Evolutionary conservation across 1,140 invertebrate genomes (phyloP).

Genomic region (Polypedilum vanderplanki): DNA sequence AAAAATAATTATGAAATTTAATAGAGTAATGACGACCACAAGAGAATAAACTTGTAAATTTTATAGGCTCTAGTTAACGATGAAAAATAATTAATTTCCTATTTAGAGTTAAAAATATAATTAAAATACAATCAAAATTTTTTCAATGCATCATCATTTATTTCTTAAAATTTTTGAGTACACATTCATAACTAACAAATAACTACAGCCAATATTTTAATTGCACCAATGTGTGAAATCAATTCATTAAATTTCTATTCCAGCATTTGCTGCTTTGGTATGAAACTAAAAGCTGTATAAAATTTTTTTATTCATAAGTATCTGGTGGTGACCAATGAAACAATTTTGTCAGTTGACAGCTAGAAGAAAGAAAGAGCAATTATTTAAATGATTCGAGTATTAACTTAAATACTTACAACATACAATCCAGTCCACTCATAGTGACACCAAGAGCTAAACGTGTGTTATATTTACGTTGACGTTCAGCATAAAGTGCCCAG

Average conservation of each 20-base stretch:
- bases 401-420: neutral
- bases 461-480: slow-evolving; percentile 60
- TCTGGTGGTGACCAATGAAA: neutral
- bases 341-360: neutral
- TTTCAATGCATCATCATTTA: too few relatives aligned
- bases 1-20: too few relatives aligned
- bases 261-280: neutral
- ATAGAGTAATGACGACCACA: too few relatives aligned
- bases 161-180: too few relatives aligned
- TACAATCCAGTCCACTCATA: neutral
- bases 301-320: slow-evolving; percentile 6
- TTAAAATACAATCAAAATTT: too few relatives aligned
- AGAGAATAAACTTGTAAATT: too few relatives aligned
- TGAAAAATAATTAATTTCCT: too few relatives aligned
- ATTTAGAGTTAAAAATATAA: too few relatives aligned
- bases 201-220: neutral
- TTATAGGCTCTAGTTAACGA: too few relatives aligned
- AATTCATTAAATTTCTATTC: neutral
- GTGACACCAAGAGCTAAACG: slow-evolving; percentile 54
- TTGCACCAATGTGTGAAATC: slow-evolving; percentile 4
- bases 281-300: neutral
- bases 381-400: neutral
- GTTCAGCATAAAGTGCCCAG: slow-evolving; percentile 56
- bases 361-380: neutral
- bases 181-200: neutral